phyloP scores from a whole-genome alignment of 2,888 invertebrate species.

The Dryadula phaetusa region DNA sequence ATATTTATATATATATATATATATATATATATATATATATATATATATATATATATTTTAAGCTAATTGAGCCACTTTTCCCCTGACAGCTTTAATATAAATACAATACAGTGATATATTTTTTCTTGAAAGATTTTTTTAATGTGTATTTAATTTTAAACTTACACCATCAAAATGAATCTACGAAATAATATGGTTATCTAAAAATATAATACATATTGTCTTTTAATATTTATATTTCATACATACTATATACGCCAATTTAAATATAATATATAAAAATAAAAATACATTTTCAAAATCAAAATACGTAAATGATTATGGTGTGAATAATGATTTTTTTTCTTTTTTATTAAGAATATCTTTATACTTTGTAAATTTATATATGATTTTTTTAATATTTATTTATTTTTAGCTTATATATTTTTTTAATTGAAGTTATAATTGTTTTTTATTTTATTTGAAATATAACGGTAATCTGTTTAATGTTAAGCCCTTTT shows the following conservation, averaged over 20 bases:
- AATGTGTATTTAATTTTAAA: neutral
- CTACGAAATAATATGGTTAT: neutral
- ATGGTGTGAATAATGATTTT: neutral
- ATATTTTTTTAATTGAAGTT: neutral
- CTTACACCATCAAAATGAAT: neutral
- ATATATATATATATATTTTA: too few species aligned
- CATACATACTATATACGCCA: neutral
- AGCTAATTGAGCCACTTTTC: neutral
- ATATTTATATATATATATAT: too few species aligned
- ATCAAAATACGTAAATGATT: neutral
- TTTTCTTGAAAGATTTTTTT: neutral
- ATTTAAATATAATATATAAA: neutral
- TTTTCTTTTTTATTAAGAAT: neutral
- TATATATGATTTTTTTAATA: neutral
- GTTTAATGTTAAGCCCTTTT: neutral
- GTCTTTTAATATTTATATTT: slow-evolving; percentile 6
- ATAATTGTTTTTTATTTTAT: neutral
- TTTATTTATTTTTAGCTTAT: neutral
- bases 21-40: too few species aligned
- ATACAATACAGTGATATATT: neutral
- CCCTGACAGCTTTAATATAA: neutral
- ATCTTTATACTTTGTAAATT: neutral
- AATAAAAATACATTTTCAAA: neutral
- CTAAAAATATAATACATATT: slow-evolving; percentile 9
- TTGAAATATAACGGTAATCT: neutral